phyloP scores from a whole-genome alignment of 2,113 vertebrate genomes.

The Nannobrachium achirus region DNA sequence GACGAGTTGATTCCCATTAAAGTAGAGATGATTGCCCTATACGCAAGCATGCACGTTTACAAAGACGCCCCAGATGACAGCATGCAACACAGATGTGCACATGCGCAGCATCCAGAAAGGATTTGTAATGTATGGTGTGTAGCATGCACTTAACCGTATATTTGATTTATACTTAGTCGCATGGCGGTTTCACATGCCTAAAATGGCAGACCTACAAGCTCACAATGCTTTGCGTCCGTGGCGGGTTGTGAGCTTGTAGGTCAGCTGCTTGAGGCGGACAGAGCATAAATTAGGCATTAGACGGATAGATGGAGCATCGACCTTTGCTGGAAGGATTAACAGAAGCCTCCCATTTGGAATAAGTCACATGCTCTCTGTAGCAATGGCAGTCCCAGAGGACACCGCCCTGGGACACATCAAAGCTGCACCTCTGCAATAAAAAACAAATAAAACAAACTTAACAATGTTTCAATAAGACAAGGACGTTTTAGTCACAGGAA shows the following conservation, averaged over 20 bases:
- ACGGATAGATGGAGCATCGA: constrained; percentile 74
- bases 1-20: constrained; percentile 15
- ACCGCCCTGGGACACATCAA: constrained; percentile 5
- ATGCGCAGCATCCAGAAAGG: neutral
- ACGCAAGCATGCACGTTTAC: constrained; percentile 14
- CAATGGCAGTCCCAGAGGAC: constrained; percentile 51
- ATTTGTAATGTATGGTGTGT: no score
- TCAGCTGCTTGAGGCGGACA: no score
- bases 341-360: constrained; percentile 67
- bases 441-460: constrained; percentile 28
- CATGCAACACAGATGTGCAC: constrained; percentile 4
- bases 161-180: no score
- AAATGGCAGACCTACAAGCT: no score
- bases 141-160: constrained; percentile 36
- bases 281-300: no score
- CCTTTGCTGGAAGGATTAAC: constrained; percentile 64
- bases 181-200: no score
- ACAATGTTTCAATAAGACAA: neutral
- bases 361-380: constrained; percentile 68
- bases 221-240: no score
- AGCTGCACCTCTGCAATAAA: constrained; percentile 36
- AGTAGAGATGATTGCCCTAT: constrained; percentile 19
- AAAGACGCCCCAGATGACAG: constrained; percentile 3
- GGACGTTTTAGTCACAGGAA: no score
- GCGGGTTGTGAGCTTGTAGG: no score